Base-by-base conservation (phyloP, 2,888 invertebrate genomes). In the Acronicta psi region DNA sequence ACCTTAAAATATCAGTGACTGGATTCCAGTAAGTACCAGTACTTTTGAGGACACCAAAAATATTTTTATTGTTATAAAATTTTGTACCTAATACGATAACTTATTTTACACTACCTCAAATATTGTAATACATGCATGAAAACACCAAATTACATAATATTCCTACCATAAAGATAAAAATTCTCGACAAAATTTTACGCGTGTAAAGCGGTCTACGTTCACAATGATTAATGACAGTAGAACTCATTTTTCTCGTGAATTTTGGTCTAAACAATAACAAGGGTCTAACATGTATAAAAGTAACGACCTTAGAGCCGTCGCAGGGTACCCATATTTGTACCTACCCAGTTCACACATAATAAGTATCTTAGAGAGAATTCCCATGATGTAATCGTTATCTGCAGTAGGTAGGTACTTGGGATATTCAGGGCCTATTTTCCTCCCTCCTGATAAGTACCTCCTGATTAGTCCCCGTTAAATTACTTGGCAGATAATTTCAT, bases 321-420 rank as follows among this genome's bases (percentile, higher is more conserved):
- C 10, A 41, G 20, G 34, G 23, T 14, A 36, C 20, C 42, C 16
- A 34, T 51, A 40, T 57, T 60, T 34, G 55, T 51, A 51, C 34
- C 45, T 51, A 51, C 34, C 45, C 36, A 42, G 42, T n/a, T 34
- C 34, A 29, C 34, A 61, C 40, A 49, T 41, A 49, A 53, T 41
- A 44, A 40, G 49, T 13, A 7, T 44, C 44, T 31, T 31, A 34
- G 6, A n/a, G 5, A 11, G 13, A 31, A 31, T 13, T 31, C 31
- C 31, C 11, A 31, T 13, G 31, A 13, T 31, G 31, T 13, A 31
- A 31, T 31, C 31, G 31, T 31, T 31, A 31, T 31, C 31, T 31
- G 31, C 3, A 31, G 13, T 31, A 31, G 31, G 31, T 31, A 13
- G 31, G 31, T 31, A 13, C 31, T 31, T 31, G 31, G 13, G 31